Conservation (phyloP, 2,797 vertebrate genomes). For the Tapirus indicus region DNA sequence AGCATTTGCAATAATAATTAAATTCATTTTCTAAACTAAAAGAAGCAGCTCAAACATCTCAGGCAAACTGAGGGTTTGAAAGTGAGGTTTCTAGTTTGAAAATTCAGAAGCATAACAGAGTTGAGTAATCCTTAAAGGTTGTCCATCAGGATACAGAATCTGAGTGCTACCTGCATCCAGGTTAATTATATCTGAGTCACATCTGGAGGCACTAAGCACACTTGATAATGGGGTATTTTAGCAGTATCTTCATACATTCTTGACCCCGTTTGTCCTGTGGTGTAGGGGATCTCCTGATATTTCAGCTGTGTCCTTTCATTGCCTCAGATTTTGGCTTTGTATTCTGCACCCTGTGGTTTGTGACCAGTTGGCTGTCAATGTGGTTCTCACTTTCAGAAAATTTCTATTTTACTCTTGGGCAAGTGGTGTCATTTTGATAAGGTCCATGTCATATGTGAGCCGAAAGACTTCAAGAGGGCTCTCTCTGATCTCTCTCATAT, state of each 20-base stretch:
- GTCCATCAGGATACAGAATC: not conserved
- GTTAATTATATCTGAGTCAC: not conserved
- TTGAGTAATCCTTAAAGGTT: not conserved
- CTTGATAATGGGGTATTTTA: not conserved
- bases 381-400: not conserved
- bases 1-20: not conserved
- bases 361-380: not conserved
- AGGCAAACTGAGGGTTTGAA: not conserved
- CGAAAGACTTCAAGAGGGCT: not conserved
- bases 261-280: not conserved
- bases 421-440: not conserved
- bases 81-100: not conserved
- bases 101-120: not conserved
- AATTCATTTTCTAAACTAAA: not conserved
- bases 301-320: not conserved
- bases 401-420: not conserved
- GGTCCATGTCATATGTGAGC: not conserved
- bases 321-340: not conserved
- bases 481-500: not conserved
- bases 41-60: not conserved
- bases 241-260: not conserved
- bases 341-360: not conserved
- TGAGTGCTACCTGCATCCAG: not conserved
- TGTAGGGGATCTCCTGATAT: not conserved
- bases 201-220: not conserved